Evolutionary conservation across 1,140 invertebrate species (phyloP).

Genomic region (Ladona fulva): DNA sequence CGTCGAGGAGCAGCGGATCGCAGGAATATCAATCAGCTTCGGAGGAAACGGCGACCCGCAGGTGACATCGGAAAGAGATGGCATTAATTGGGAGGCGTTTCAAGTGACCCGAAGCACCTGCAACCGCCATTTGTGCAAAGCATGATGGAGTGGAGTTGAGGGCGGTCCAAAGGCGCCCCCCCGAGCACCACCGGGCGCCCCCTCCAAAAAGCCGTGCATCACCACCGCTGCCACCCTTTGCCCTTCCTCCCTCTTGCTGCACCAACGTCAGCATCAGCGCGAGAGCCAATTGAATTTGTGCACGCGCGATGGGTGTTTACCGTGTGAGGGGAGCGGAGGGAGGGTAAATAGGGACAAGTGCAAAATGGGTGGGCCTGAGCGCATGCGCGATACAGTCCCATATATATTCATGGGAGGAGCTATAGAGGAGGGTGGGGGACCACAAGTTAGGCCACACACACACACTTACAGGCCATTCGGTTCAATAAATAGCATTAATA

Average conservation of each 20-base stretch:
- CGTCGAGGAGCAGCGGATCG: too few species aligned
- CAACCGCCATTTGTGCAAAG: neutral
- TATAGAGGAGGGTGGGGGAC: neutral
- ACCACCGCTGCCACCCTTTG: neutral
- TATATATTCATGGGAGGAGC: slow-evolving; percentile 9
- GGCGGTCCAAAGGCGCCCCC: neutral
- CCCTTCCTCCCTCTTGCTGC: neutral
- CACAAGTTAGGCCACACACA: slow-evolving; percentile 7
- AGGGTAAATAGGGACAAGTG: neutral
- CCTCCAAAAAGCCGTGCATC: neutral
- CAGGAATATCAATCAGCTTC: too few species aligned
- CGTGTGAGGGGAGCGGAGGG: neutral
- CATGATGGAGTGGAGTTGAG: neutral
- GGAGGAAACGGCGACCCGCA: neutral
- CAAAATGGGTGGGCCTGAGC: neutral
- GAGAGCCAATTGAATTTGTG: slow-evolving; percentile 4
- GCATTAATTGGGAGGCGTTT: neutral
- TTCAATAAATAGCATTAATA: slow-evolving; percentile 7
- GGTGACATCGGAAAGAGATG: neutral
- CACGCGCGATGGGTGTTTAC: slow-evolving; percentile 6
- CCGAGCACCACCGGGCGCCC: neutral
- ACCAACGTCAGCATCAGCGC: neutral
- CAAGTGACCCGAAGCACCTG: neutral
- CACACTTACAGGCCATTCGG: neutral
- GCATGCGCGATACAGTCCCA: neutral